These are phyloP conservation scores for Bovichtus diacanthus DNA, from an alignment of 2,797 vertebrate species.

Conservation along the genomic window DNA sequence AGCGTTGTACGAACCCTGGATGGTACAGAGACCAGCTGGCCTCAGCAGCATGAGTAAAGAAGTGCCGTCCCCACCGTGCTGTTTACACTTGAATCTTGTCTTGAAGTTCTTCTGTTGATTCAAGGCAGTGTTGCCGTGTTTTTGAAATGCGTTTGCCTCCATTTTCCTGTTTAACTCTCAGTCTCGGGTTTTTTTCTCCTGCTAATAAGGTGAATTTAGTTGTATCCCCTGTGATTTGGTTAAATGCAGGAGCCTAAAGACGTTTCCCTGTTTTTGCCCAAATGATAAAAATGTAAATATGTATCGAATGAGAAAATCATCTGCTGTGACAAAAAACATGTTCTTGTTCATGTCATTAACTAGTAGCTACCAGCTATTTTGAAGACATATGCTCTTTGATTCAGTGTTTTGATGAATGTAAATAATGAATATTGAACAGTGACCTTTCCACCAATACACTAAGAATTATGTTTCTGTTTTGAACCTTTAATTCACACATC, in stretches of 20 bases:
- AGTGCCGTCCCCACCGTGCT: not conserved
- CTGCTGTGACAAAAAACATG: conserved; percentile 13
- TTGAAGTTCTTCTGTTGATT: not conserved
- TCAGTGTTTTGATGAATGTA: conserved; percentile 7
- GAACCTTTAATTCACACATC: not conserved
- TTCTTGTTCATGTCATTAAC: conserved; percentile 18
- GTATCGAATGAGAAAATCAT: not conserved
- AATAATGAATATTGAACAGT: conserved; percentile 16
- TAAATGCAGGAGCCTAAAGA: not conserved
- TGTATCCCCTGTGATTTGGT: not conserved
- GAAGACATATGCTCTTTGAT: not conserved
- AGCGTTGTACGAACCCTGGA: conserved; percentile 4
- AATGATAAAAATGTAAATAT: conserved; percentile 1
- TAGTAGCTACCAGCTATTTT: conserved; percentile 26
- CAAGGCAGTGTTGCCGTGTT: not conserved
- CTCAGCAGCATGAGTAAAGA: not conserved
- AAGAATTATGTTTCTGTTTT: not conserved
- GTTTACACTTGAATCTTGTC: not conserved
- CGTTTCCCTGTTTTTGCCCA: not conserved
- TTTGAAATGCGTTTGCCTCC: not conserved
- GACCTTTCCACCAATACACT: not conserved
- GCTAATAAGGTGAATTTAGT: not conserved
- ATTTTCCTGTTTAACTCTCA: not conserved
- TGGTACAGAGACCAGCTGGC: not conserved
- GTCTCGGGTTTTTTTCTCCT: not conserved